A percentile compares a stretch with the other conserved stretches of the same genome.
These are phyloP conservation scores for Chiloscyllium punctatum DNA, from an alignment of 2,797 vertebrate species.

Conservation along the genomic window DNA sequence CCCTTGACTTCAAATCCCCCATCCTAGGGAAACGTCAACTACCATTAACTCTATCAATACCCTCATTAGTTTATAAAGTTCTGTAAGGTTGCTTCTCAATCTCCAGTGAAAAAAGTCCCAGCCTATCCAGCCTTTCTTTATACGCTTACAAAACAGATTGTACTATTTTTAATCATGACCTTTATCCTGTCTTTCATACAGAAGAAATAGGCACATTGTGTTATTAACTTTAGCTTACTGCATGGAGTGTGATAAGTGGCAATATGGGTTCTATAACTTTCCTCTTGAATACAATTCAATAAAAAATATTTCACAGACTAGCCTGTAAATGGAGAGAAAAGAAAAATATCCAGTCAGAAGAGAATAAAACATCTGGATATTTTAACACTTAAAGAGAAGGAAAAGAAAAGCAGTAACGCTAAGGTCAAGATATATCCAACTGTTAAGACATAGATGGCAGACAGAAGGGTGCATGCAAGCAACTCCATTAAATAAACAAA, in stretches of 20 bases:
- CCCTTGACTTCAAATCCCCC: too few relatives aligned
- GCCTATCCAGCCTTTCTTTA: too few relatives aligned
- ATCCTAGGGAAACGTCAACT: too few relatives aligned
- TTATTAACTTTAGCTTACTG: neutral
- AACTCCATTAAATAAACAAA: neutral
- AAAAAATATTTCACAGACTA: neutral
- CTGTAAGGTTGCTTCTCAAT: too few relatives aligned
- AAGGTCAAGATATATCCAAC: neutral
- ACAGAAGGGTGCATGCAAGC: neutral
- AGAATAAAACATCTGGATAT: neutral
- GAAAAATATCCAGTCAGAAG: neutral
- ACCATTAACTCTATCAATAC: too few relatives aligned
- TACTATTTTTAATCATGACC: neutral
- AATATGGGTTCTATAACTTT: neutral
- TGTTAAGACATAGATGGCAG: neutral
- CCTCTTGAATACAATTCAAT: neutral
- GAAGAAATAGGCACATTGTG: neutral
- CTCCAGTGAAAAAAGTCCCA: too few relatives aligned
- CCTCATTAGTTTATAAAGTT: too few relatives aligned
- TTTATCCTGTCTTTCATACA: neutral
- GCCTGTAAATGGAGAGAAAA: neutral
- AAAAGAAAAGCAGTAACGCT: neutral
- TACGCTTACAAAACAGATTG: neutral
- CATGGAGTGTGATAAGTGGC: neutral
- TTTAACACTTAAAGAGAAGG: neutral